These are phyloP conservation scores for Eumeta japonica DNA, from an alignment of 1,140 invertebrate genomes.

Conservation along the genomic window DNA sequence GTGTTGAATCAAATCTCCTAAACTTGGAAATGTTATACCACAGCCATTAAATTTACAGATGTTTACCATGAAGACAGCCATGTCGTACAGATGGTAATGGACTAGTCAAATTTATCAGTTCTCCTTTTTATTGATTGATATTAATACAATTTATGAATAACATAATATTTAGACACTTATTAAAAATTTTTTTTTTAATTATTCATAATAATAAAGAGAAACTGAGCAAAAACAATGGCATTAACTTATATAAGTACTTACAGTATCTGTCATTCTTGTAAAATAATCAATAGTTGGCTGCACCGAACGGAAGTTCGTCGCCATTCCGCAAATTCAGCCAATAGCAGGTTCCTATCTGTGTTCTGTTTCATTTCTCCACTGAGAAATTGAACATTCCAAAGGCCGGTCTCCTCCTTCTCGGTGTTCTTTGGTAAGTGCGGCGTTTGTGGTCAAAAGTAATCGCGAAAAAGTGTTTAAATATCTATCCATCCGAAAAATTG, in stretches of 20 bases:
- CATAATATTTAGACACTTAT: background rate
- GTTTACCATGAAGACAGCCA: constrained; percentile 86
- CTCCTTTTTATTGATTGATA: background rate
- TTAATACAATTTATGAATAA: background rate
- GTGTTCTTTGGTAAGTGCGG: constrained; percentile 66
- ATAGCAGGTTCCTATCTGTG: constrained; percentile 35
- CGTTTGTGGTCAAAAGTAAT: constrained; percentile 43
- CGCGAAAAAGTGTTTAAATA: constrained; percentile 50
- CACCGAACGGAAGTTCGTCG: constrained; percentile 33
- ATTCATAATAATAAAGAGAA: background rate
- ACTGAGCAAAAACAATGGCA: too few relatives aligned
- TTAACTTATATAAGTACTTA: constrained; percentile 27
- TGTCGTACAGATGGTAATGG: constrained; percentile 52
- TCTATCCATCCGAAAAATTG: constrained; percentile 27
- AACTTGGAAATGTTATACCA: constrained; percentile 75
- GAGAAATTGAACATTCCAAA: constrained; percentile 66
- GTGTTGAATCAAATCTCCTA: constrained; percentile 78
- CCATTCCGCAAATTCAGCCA: constrained; percentile 30
- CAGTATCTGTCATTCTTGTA: constrained; percentile 27
- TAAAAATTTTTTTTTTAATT: background rate
- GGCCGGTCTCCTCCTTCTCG: constrained; percentile 61
- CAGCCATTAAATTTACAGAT: constrained; percentile 85
- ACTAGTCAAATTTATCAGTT: constrained; percentile 37
- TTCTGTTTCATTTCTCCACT: constrained; percentile 55
- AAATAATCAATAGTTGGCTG: constrained; percentile 46